These are phyloP conservation scores for Drosophila trapezifrons DNA, from an alignment of 1,140 invertebrate species.

Conservation along the genomic window DNA sequence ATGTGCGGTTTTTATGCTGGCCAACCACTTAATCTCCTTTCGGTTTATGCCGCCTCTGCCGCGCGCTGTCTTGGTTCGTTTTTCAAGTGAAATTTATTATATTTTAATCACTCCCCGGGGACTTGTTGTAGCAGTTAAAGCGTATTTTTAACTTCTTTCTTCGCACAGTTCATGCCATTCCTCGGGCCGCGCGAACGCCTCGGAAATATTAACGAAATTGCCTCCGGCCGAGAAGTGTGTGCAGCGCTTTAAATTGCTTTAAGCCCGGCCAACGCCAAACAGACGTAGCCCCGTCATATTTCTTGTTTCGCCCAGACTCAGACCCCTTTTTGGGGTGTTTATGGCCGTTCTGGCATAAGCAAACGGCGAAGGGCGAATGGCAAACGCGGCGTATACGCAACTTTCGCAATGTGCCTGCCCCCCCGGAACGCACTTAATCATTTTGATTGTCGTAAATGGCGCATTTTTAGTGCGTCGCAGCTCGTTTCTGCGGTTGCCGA, in stretches of 20 bases:
- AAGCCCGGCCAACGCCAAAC: conserved; percentile 34
- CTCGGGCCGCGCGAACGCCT: conserved; percentile 22
- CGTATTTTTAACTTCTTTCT: conserved; percentile 58
- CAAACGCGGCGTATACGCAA: conserved; percentile 62
- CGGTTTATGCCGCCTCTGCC: conserved; percentile 58
- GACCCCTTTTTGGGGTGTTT: conserved; percentile 48
- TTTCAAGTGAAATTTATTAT: conserved; percentile 81
- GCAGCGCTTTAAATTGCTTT: conserved; percentile 72
- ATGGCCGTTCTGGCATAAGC: conserved; percentile 30
- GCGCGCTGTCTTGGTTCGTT: conserved; percentile 62
- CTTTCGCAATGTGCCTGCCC: conserved; percentile 27
- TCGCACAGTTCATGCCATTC: conserved; percentile 15
- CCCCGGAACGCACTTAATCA: conserved; percentile 71
- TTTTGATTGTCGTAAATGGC: conserved; percentile 81
- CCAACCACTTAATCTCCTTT: conserved; percentile 80
- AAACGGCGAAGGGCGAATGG: conserved; percentile 7
- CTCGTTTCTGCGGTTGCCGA: conserved; percentile 41
- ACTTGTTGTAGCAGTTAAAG: conserved; percentile 76
- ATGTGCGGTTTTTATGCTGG: conserved; percentile 79
- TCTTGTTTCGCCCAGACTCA: conserved; percentile 40
- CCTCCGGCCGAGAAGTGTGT: conserved; percentile 30
- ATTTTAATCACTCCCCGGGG: conserved; percentile 82
- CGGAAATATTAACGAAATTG: conserved; percentile 46
- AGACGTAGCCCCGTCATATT: conserved; percentile 52
- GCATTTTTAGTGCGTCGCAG: conserved; percentile 59